A percentile compares a stretch with the other conserved stretches of the same genome.
phyloP scores from a whole-genome alignment of 2,888 invertebrate species.

The Therioaphis trifolii region DNA sequence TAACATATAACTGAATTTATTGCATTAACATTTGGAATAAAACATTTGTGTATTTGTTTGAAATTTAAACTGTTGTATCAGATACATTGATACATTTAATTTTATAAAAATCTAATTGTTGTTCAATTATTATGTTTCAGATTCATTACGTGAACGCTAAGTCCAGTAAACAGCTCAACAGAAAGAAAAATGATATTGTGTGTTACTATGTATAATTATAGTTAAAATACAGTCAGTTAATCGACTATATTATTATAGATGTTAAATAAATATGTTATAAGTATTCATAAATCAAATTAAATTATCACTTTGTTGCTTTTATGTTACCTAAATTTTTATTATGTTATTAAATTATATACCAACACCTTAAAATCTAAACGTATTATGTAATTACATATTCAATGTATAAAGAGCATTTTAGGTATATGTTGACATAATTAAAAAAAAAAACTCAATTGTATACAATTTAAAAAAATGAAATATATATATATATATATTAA shows the following conservation, averaged over 20 bases:
- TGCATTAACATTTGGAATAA: too few relatives aligned
- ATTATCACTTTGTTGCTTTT: conserved; percentile 40
- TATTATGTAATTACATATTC: neutral
- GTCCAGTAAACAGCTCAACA: conserved; percentile 23
- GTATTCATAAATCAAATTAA: conserved; percentile 10
- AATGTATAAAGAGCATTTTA: neutral
- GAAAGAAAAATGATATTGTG: conserved; percentile 12
- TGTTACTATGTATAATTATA: conserved; percentile 35
- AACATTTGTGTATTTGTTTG: too few relatives aligned
- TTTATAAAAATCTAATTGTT: neutral
- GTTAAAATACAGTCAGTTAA: conserved; percentile 49
- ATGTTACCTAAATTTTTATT: conserved; percentile 1
- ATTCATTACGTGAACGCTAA: neutral
- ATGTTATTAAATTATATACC: neutral
- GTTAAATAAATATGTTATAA: conserved; percentile 40
- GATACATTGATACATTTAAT: too few relatives aligned
- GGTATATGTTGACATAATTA: conserved; percentile 16
- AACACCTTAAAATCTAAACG: neutral
- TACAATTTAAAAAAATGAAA: conserved; percentile 29
- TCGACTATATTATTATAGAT: conserved; percentile 33
- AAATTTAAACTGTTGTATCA: too few relatives aligned
- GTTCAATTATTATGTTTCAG: conserved; percentile 19
- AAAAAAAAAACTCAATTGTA: conserved; percentile 35
- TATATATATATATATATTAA: neutral
- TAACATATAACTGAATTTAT: too few relatives aligned